Evolutionary conservation across 2,113 vertebrate species (phyloP), one percentile per base, ranked within the genome.

Genomic region (Tetrax tetrax): DNA sequence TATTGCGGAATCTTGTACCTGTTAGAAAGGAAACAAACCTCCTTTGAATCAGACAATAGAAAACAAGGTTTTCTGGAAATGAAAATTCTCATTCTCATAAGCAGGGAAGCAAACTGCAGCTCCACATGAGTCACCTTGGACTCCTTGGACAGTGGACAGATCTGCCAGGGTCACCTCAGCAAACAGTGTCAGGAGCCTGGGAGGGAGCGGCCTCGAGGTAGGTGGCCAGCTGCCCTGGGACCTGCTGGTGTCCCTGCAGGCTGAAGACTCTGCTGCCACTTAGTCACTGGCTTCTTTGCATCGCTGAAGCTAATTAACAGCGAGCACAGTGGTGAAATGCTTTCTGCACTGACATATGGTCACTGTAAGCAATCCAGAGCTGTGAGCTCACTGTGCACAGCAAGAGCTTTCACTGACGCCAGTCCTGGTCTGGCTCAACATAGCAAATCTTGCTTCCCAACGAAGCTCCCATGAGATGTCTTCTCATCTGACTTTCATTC

Each of bases 11-110:
- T 45, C 50, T 50, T 57, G 29, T 41, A 37, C 11, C 27, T 64
- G 27, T 63, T 54, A 48, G 71, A 76, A 86, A 63, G 43, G n/a
- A 93, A 68, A 41, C 7, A 63, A 85, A 48, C 16, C 27, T 60
- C n/a, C n/a, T 72, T 86, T 68, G 50, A 83, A 43, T 31, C 28
- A 68, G 25, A 43, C 22, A 71, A 68, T 1, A 71, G 57, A 68
- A 83, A 71, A 45, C 45, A 51, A 10, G 13, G 28, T 47, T 75
- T 82, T 50, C 50, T 61, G 75, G 51, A 75, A 61, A 79, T 12
- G 8, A 91, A 74, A 56, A 66, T 70, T 79, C 61, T 70, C 31
- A 51, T 65, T 83, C 0, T 0, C 0, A 0, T 33, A 66, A 57
- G 41, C 10, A 47, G 74, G 35, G 66, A 79, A 83, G 23, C 37